These are phyloP conservation scores for Malurus cyaneus DNA, from an alignment of 2,113 vertebrate species.

Conservation along the genomic window DNA sequence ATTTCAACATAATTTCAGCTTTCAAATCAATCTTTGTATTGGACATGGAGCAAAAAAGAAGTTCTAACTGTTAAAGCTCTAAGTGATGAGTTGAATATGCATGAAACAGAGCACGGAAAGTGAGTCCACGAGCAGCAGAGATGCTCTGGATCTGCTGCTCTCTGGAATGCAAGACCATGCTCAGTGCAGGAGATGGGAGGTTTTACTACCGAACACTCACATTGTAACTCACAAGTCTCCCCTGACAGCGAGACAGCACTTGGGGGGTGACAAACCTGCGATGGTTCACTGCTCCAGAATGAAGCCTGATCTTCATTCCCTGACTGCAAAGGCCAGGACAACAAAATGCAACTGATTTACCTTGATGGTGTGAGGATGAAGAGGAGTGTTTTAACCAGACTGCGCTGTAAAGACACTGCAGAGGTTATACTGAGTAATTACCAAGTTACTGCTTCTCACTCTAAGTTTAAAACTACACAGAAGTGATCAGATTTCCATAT, in stretches of 20 bases:
- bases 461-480: background rate
- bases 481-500: background rate
- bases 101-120: background rate
- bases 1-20: background rate
- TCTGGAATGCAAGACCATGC: background rate
- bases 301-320: background rate
- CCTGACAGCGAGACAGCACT: background rate
- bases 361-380: background rate
- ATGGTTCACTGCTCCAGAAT: background rate
- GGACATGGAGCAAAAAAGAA: background rate
- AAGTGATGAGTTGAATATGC: background rate
- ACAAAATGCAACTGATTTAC: background rate
- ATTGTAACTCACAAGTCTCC: background rate
- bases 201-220: background rate
- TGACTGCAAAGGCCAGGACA: background rate
- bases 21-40: background rate
- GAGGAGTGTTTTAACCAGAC: background rate
- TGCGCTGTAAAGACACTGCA: background rate
- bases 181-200: accelerated
- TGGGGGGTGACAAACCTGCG: background rate
- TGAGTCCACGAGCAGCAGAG: background rate
- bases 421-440: background rate
- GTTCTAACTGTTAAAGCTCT: background rate
- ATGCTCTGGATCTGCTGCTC: background rate
- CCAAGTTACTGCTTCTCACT: background rate